Percentiles rank a stretch among this genome's conserved stretches.
Conservation (phyloP, 2,113 vertebrate genomes). For the Ibidorhyncha struthersii region DNA sequence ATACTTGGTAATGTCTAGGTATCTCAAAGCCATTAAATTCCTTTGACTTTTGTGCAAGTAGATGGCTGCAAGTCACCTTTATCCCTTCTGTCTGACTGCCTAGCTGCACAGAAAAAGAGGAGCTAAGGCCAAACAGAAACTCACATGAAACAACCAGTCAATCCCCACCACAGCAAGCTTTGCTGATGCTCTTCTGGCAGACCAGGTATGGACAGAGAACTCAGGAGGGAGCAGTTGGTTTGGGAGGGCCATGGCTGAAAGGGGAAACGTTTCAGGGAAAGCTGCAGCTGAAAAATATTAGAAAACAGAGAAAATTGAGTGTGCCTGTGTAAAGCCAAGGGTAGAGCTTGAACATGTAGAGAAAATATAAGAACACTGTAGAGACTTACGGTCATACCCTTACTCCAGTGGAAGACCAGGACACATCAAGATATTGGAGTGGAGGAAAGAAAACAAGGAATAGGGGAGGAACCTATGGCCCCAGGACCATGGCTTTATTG, state of each 20-base stretch:
- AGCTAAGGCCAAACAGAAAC: background rate
- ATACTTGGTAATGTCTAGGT: background rate
- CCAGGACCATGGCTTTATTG: background rate
- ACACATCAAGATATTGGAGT: background rate
- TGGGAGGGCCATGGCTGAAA: background rate
- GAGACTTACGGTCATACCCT: background rate
- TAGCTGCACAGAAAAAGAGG: background rate
- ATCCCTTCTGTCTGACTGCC: background rate
- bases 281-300: background rate
- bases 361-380: background rate
- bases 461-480: background rate
- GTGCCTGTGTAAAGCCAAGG: background rate
- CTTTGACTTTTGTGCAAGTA: background rate
- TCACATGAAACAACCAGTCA: background rate
- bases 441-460: background rate
- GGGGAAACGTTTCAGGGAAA: background rate
- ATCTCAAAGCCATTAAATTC: background rate
- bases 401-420: background rate
- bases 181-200: background rate
- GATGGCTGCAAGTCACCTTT: background rate
- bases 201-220: background rate
- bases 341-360: background rate
- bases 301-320: background rate
- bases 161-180: background rate
- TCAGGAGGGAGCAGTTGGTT: background rate